Evolutionary conservation across 2,888 invertebrate species (phyloP), one percentile per base, ranked within the genome.

Genomic region (Dilophus febrilis): DNA sequence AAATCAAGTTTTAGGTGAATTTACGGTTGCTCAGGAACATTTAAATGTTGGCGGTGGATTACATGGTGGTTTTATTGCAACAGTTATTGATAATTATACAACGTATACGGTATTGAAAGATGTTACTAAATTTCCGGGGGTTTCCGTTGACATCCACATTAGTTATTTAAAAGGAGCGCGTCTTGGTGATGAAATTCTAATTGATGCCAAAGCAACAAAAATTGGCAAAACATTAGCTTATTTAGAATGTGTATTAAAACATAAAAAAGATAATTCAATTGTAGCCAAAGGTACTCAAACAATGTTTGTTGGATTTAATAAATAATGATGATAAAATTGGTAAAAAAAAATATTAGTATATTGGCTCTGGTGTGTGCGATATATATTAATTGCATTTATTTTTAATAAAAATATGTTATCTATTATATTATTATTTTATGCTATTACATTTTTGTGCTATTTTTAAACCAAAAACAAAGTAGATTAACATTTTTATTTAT

Each of bases 61-160:
- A 5, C 92, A 92, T 55, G 91, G 91, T 3, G 92, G 88, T 7
- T 74, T 85, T 50, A 82, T 82, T 4, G 79, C 84, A 3, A 81
- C 84, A 1, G 57, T 91, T 13, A 47, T 62, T 18, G 84, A 85
- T 53, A 64, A 66, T 39, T 57, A 90, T 16, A 87, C 90, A 1
- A 80, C 83, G 0, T 76, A 77, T 53, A 90, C 86, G 0, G 57
- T 90, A 2, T 70, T 80, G 54, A 22, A 22, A 22, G 22, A 22
- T 22, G 22, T 6, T 22, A 74, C 82, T 0, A 69, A 73, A 49
- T 65, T 66, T 35, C 71, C 80, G 37, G 87, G 88, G 16, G 83
- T 87, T 1, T 84, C 85, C 7, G 76, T 91, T 17, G 82, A 88
- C 53, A 63, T 94, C 26, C 79, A 78, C 60, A 67, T 92, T 59